These are phyloP conservation scores for Musca domestica DNA, from an alignment of 1,140 invertebrate genomes.

Conservation along the genomic window DNA sequence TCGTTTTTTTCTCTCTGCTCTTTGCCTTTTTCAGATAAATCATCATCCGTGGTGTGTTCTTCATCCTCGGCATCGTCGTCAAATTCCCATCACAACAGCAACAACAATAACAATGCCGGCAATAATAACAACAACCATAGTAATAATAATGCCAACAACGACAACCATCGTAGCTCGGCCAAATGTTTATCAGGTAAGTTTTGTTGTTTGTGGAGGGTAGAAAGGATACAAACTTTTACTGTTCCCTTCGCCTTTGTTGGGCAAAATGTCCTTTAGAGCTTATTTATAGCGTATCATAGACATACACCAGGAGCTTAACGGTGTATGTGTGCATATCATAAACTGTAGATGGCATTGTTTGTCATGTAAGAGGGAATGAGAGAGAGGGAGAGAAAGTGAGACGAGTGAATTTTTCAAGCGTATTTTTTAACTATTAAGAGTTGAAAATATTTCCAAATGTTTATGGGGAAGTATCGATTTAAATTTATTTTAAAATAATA, in stretches of 20 bases:
- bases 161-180: conserved; percentile 38
- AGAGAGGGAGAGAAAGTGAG: too few relatives aligned
- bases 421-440: too few relatives aligned
- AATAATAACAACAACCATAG: background rate
- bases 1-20: conserved; percentile 27
- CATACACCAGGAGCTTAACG: conserved; percentile 12
- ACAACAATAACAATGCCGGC: conserved; percentile 8
- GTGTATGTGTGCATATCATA: too few relatives aligned
- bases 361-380: too few relatives aligned
- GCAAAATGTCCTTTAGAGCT: conserved; percentile 2
- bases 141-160: conserved; percentile 27
- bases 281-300: conserved; percentile 23
- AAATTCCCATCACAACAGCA: conserved; percentile 5
- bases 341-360: too few relatives aligned
- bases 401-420: too few relatives aligned
- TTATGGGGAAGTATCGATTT: too few relatives aligned
- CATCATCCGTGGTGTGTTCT: conserved; percentile 44
- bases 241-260: background rate
- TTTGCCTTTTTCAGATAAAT: conserved; percentile 41
- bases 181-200: conserved; percentile 37
- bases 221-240: too few relatives aligned
- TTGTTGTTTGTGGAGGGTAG: background rate
- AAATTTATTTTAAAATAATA: too few relatives aligned
- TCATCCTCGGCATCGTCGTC: conserved; percentile 37
- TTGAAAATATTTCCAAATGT: too few relatives aligned